These are phyloP conservation scores for Oscheius sp. DNA, from an alignment of 2,888 invertebrate genomes.

Conservation along the genomic window DNA sequence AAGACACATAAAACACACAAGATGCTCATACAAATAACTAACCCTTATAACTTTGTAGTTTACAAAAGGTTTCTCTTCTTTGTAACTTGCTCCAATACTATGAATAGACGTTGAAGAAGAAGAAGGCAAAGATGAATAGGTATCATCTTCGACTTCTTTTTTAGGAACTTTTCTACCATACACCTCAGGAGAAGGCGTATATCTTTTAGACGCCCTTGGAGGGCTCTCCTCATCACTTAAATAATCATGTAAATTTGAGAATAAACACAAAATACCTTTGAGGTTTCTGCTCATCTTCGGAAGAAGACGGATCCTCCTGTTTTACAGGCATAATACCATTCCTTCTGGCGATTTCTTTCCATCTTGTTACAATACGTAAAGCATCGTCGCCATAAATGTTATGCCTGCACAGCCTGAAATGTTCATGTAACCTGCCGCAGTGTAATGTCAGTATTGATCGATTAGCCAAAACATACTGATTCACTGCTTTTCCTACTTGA, in stretches of 20 bases:
- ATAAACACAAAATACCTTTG: slow-evolving; percentile 4
- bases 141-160: background rate
- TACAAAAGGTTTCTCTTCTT: background rate
- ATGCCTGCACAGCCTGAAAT: slow-evolving; percentile 22
- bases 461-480: slow-evolving; percentile 28
- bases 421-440: background rate
- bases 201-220: background rate
- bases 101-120: background rate
- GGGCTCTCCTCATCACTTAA: background rate
- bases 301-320: background rate
- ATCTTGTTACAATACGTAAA: slow-evolving; percentile 23
- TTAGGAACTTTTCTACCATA: background rate
- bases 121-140: background rate
- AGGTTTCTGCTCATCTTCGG: background rate
- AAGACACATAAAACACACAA: background rate
- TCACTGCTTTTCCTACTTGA: slow-evolving; percentile 35
- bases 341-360: slow-evolving; percentile 36
- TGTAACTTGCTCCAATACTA: background rate
- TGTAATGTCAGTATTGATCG: too few species aligned
- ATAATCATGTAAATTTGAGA: background rate
- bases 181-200: background rate
- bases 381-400: slow-evolving; percentile 34
- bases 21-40: background rate
- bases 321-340: slow-evolving; percentile 32
- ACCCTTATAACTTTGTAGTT: background rate